A percentile compares a stretch with the other conserved stretches of the same genome.
phyloP scores from a whole-genome alignment of 2,888 invertebrate genomes.

The Oeneis ivallda region DNA sequence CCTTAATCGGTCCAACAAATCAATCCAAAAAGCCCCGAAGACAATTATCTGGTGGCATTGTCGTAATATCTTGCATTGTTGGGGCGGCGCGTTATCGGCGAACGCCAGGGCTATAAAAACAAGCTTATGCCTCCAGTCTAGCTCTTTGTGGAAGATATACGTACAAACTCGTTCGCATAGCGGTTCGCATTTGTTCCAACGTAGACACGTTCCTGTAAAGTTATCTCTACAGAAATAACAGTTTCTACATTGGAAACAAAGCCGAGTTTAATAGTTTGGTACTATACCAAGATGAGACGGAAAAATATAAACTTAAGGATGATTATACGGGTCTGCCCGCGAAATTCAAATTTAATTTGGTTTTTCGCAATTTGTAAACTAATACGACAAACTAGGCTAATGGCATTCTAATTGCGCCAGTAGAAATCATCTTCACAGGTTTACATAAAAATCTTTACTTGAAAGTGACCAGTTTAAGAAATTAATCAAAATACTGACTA shows the following conservation, averaged over 20 bases:
- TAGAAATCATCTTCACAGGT: no score
- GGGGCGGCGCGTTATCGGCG: slow-evolving; percentile 66
- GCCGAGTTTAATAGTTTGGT: background rate
- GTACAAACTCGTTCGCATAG: slow-evolving; percentile 25
- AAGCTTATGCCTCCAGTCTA: slow-evolving; percentile 78
- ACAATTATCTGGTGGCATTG: slow-evolving; percentile 74
- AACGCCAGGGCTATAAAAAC: slow-evolving; percentile 78
- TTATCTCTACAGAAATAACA: background rate
- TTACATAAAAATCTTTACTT: no score
- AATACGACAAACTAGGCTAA: no score
- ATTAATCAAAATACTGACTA: no score
- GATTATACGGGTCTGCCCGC: no score
- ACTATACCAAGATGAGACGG: no score
- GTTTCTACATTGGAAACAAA: background rate
- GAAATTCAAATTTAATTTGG: no score
- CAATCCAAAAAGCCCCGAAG: slow-evolving; percentile 53
- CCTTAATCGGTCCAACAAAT: slow-evolving; percentile 50
- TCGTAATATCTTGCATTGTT: slow-evolving; percentile 76
- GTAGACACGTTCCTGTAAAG: slow-evolving; percentile 23
- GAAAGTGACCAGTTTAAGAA: no score
- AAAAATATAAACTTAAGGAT: no score
- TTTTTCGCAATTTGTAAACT: no score
- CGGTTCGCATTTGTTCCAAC: slow-evolving; percentile 32
- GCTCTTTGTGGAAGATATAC: slow-evolving; percentile 52
- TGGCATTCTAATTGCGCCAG: no score